phyloP scores from a whole-genome alignment of 2,888 invertebrate genomes.

The Sepiola atlantica region DNA sequence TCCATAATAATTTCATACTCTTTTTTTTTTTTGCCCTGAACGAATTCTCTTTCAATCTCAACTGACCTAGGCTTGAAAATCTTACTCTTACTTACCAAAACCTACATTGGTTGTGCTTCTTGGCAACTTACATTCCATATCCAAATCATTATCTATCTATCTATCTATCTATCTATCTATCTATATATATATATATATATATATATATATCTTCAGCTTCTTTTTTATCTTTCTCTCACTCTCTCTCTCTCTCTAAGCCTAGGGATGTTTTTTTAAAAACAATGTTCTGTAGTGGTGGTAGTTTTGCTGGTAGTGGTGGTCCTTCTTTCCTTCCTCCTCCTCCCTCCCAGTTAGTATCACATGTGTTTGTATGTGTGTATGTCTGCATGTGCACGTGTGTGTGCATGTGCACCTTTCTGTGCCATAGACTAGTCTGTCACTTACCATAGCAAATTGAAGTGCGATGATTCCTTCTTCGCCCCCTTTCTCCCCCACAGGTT shows the following conservation, averaged over 20 bases:
- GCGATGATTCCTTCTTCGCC: not conserved
- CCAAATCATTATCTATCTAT: not conserved
- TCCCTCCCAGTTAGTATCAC: not conserved
- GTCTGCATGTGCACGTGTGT: not conserved
- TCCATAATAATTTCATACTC: not conserved
- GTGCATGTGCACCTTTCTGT: not conserved
- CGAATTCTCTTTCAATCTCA: not conserved
- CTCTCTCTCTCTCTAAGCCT: not conserved
- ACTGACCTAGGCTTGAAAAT: not conserved
- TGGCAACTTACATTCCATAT: not conserved
- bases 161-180: not conserved
- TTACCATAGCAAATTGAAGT: not conserved
- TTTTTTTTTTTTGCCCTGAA: not conserved
- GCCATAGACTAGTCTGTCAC: slow-evolving; percentile 36
- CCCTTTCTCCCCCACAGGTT: not conserved
- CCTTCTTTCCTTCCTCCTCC: not conserved
- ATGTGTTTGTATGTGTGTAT: not conserved
- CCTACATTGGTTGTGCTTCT: not conserved
- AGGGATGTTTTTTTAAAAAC: not conserved
- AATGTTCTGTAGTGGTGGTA: not conserved
- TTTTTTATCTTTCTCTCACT: not conserved
- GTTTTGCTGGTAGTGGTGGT: not conserved
- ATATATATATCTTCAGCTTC: not conserved
- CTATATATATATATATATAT: not conserved
- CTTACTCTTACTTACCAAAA: not conserved